Conservation (phyloP, 2,113 vertebrate species). For the Rhineura floridana region DNA sequence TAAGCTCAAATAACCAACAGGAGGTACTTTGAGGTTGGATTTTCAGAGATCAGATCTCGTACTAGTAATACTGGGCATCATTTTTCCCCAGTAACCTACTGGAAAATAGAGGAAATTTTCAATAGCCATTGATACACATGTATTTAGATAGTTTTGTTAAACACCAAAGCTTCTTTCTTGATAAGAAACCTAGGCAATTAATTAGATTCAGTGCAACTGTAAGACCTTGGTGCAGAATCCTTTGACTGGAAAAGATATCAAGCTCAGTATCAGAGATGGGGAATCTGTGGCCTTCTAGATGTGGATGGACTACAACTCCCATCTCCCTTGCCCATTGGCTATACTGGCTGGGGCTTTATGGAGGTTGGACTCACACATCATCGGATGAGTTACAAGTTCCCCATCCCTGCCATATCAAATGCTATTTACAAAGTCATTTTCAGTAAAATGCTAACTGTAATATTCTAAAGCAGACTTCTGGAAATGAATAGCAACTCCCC, state of each 20-base stretch:
- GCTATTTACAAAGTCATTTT: not conserved
- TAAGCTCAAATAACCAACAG: not conserved
- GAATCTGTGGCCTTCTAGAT: not conserved
- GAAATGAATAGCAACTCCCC: not conserved
- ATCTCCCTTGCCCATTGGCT: not conserved
- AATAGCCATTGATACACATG: not conserved
- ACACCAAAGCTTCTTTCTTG: not conserved
- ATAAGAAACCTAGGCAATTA: too few relatives aligned
- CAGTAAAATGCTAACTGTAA: not conserved
- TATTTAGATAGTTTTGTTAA: not conserved
- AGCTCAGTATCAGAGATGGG: not conserved
- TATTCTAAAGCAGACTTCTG: not conserved
- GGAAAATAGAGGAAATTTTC: not conserved
- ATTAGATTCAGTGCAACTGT: not conserved
- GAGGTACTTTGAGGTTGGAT: not conserved
- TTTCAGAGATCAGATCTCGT: not conserved
- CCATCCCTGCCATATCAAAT: too few relatives aligned
- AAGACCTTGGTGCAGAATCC: not conserved
- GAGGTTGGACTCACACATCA: not conserved
- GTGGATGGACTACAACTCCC: too few relatives aligned
- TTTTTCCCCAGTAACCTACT: not conserved
- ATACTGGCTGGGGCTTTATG: too few relatives aligned
- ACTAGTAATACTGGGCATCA: not conserved
- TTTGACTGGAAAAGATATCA: not conserved
- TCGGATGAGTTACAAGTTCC: too few relatives aligned